Base-by-base conservation (phyloP, 2,113 vertebrate species). In the Mystacornis crossleyi region DNA sequence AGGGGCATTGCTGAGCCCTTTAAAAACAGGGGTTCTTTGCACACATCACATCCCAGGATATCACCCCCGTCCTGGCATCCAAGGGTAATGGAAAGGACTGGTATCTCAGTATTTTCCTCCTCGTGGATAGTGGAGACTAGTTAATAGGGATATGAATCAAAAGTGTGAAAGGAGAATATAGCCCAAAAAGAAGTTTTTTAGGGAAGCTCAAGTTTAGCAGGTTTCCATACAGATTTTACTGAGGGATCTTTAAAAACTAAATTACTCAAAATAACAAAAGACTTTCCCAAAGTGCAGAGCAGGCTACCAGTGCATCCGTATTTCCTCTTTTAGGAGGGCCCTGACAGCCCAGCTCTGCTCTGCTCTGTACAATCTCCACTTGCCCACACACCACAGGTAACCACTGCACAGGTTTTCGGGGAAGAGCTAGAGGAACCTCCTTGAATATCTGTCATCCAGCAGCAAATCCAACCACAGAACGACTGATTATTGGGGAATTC, bases 401-500 rank as follows among this genome's bases (percentile, higher is more conserved):
- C 40, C 34, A 40, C 38, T 36, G 10, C 48, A 73, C 73, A 14
- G 53, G 60, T 64, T 77, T 75, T 42, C 58, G 31, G 53, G 51
- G 38, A 62, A 29, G 9, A 33, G 25, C n/a, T 81, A 40, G 77
- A 78, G 86, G 64, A 77, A 2, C 8, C 10, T 24, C 42, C 28
- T 47, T 7, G 40, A 54, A 33, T 10, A 38, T 70, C 53, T 77
- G 53, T 55, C n/a, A 62, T 29, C 42, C 62, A 31, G 8, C 23
- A 47, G 21, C 1, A 1, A 14, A 48, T 20, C 83, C 34, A 9
- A 58, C 16, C 62, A 51, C 1, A 0, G 31, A 64, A 12, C 8
- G 10, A 18, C 26, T 38, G 6, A n/a, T 69, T 77, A n/a, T 61
- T 4, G 4, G 69, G 36, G 36, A 54, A 40, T 43, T 43, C 45